Percentiles rank a stretch among this genome's conserved stretches.
These are phyloP conservation scores for Hedya salicella DNA, from an alignment of 2,888 invertebrate genomes.

Conservation along the genomic window DNA sequence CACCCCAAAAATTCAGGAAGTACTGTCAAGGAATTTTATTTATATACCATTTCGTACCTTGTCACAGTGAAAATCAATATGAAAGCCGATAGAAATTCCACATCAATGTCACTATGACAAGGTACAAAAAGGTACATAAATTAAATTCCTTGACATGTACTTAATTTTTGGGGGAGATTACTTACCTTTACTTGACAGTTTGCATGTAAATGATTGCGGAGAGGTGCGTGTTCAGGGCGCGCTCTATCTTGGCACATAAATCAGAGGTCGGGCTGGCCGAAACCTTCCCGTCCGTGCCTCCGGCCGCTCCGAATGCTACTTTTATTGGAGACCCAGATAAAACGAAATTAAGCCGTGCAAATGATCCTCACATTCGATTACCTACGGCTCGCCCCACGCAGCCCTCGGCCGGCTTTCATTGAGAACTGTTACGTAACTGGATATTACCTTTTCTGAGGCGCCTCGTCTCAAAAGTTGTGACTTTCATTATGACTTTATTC, in stretches of 20 bases:
- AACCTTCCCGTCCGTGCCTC: not conserved
- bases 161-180: not conserved
- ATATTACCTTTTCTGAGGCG: not conserved
- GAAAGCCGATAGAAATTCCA: too few species aligned
- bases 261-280: not conserved
- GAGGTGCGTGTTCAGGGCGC: not conserved
- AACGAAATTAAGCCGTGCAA: conserved; percentile 11
- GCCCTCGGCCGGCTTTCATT: not conserved
- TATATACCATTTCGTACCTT: too few species aligned
- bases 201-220: not conserved
- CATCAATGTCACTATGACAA: too few species aligned
- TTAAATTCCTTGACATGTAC: too few species aligned
- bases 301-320: not conserved
- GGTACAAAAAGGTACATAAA: too few species aligned
- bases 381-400: not conserved
- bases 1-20: too few species aligned
- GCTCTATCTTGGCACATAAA: conserved; percentile 11
- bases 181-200: not conserved
- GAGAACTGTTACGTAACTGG: not conserved
- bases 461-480: not conserved
- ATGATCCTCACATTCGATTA: not conserved
- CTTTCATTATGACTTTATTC: not conserved
- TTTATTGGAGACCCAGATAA: conserved; percentile 11
- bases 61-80: too few species aligned
- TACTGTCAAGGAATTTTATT: too few species aligned